phyloP scores from a whole-genome alignment of 2,797 vertebrate genomes.

The Enteromius argenteus region DNA sequence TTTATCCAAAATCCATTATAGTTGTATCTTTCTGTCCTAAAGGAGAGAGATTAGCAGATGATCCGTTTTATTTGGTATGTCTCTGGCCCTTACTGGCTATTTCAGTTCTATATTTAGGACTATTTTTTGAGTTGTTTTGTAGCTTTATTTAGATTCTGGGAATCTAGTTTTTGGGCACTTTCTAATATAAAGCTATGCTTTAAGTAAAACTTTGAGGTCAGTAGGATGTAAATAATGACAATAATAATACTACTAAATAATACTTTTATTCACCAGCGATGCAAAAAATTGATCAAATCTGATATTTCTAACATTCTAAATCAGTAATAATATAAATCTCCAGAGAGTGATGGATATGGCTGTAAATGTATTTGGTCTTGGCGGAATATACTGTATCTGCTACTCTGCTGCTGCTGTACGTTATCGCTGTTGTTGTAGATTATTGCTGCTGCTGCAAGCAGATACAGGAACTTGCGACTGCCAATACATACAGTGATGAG shows the following conservation, averaged over 20 bases:
- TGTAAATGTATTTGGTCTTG: not conserved
- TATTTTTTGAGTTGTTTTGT: not conserved
- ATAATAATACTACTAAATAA: not conserved
- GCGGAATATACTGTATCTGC: not conserved
- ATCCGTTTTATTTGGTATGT: slow-evolving; percentile 28
- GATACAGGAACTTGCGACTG: too few relatives aligned
- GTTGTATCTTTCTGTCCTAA: slow-evolving; percentile 25
- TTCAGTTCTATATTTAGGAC: not conserved
- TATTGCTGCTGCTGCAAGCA: not conserved
- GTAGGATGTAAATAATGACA: not conserved
- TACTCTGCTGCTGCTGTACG: not conserved
- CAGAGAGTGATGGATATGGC: not conserved
- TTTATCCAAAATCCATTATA: slow-evolving; percentile 44
- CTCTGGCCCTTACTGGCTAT: slow-evolving; percentile 9
- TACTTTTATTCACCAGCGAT: not conserved
- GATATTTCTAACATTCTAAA: not conserved
- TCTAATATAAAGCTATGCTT: not conserved
- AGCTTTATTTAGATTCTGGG: slow-evolving; percentile 9
- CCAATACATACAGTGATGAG: too few relatives aligned
- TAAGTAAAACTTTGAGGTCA: not conserved
- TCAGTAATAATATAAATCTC: not conserved
- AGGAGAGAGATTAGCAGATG: slow-evolving; percentile 34
- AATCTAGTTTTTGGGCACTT: not conserved
- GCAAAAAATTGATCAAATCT: not conserved
- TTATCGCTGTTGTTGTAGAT: not conserved